Evolutionary conservation across 2,113 vertebrate species (phyloP), one percentile per base, ranked within the genome.

Genomic region (Elaphurus davidianus): DNA sequence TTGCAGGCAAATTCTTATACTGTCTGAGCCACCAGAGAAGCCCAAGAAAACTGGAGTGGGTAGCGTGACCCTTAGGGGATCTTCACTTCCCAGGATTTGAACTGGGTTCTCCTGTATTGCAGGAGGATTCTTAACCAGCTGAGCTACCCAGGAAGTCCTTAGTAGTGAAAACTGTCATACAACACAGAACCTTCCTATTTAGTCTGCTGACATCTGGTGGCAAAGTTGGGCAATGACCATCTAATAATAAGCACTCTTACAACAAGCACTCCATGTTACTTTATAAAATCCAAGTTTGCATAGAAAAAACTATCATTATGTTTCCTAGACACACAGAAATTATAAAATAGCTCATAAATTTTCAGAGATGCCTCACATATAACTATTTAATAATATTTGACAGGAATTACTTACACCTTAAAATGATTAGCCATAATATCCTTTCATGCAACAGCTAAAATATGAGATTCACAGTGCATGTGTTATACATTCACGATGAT

Each of bases 131-230:
- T 40, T 40, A n/a, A 40, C 36, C 36, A 74, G 36, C 21, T 40
- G 21, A 74, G 36, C 36, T 23, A 25, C 67, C 67, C 23, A 71
- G n/a, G n/a, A 71, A 71, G 67, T 23, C 67, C 67, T 74, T 12
- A 40, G 36, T 40, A 57, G 28, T 82, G 33, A 87, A 90, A 85
- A 60, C 36, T 60, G 6, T 50, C 45, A 45, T 5, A 40, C 28
- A 57, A 67, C 7, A 82, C 40, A 43, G 33, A n/a, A 64, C 78
- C 82, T 84, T 97, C 33, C 74, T 82, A 4, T 94, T 87, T 94
- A 76, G 40, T 95, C 47, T 94, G 43, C 92, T 98, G 97, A 91
- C 93, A 87, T 36, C 74, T 96, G 83, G 54, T 23, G 87, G 90
- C 11, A 97, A 96, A 91, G 57, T 1, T 92, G 17, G 79, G 52